Evolutionary conservation across 2,797 vertebrate species (phyloP).

Genomic region (Epinephelus coioides): DNA sequence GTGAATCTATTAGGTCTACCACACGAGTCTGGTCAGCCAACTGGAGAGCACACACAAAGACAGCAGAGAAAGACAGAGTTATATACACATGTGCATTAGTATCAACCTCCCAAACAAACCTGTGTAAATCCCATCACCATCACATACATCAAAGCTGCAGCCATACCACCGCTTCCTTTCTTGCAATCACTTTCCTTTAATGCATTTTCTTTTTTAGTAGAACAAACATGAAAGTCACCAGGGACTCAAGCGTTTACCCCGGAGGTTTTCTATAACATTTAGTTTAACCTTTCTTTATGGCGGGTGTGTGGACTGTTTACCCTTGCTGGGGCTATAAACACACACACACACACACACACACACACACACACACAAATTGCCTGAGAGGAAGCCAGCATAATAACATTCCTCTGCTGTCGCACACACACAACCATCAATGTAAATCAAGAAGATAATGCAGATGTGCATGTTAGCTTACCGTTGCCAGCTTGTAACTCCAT

Average conservation of each 20-base stretch:
- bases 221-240: slow-evolving; percentile 24
- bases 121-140: background rate
- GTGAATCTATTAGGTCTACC: slow-evolving; percentile 39
- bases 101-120: background rate
- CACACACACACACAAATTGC: slow-evolving; percentile 18
- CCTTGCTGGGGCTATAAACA: slow-evolving; percentile 11
- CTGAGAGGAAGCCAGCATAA: slow-evolving; percentile 13
- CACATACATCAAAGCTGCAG: slow-evolving; percentile 11
- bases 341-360: slow-evolving; percentile 32
- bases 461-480: background rate
- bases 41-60: slow-evolving; percentile 20
- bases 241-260: slow-evolving; percentile 25
- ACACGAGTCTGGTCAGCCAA: slow-evolving; percentile 18
- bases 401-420: background rate
- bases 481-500: background rate
- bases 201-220: slow-evolving; percentile 5
- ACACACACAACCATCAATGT: background rate
- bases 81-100: background rate
- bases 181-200: slow-evolving; percentile 1
- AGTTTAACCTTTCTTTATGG: slow-evolving; percentile 55
- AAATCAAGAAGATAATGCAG: background rate
- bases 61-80: background rate
- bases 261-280: slow-evolving; percentile 51
- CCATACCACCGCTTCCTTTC: background rate
- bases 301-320: slow-evolving; percentile 29